Base-by-base conservation (phyloP, 2,113 vertebrate genomes). In the Odontesthes bonariensis region DNA sequence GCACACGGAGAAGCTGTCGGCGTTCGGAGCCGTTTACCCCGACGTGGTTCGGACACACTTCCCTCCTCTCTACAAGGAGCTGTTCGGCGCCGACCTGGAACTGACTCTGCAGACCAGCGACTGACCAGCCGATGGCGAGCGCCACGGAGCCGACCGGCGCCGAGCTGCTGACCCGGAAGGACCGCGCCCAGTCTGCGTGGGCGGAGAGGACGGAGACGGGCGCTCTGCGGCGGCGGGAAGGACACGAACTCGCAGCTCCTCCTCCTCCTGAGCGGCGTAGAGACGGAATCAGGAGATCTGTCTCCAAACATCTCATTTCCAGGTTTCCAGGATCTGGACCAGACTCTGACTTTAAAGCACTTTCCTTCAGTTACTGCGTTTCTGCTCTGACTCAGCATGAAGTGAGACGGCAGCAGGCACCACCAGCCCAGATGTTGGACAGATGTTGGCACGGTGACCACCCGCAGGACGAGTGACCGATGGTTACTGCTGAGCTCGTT, bases 51-150 rank as follows among this genome's bases (percentile, higher is more conserved):
- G 94, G 87, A 93, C 96, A 53, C 96, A 96, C 90, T 97, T 98
- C 93, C 97, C 97, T 92, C 97, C 97, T 11, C 94, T 98, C 69
- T 98, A 98, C 89, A 97, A 96, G 93, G 97, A 98, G 91, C 91
- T 98, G 85, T 98, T 97, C 73, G 96, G 95, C 81, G 97, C 96
- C 65, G 97, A 98, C 93, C 95, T 96, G 38, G 96, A 98, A 91
- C 95, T 96, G 91, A 92, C 94, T 51, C 92, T 95, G 93, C 95
- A 95, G 77, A 92, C 94, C 51, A 94, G 95, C 82, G 94, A 95
- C 92, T 97, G 95, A 79, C 27, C 3, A n/a, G n/a, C n/a, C n/a
- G 14, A 42, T 46, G n/a, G 2, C 6, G 51, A 49, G 35, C 62
- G 8, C 23, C 40, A 0, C 23, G 6, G 55, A 59, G 23, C 32